Evolutionary conservation across 2,888 invertebrate species (phyloP).

Genomic region (Marasmarcha lunaedactyla): DNA sequence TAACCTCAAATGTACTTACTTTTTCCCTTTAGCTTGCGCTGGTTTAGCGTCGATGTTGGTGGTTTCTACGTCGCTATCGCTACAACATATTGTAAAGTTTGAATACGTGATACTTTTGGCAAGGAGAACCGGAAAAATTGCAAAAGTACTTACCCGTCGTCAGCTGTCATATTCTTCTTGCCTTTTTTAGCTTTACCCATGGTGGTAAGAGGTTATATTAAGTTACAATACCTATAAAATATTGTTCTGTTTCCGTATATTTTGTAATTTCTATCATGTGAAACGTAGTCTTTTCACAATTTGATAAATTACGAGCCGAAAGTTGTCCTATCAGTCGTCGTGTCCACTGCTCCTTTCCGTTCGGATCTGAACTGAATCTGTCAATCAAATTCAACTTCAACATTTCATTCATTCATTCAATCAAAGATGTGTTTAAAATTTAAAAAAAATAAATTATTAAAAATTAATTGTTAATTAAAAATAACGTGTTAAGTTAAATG

Average conservation of each 20-base stretch:
- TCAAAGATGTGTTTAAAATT: too few relatives aligned
- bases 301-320: slow-evolving; percentile 34
- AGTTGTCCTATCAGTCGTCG: slow-evolving; percentile 38
- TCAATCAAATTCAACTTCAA: background rate
- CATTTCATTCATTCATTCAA: background rate
- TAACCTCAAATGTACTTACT: slow-evolving; percentile 35
- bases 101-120: slow-evolving; percentile 15
- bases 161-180: slow-evolving; percentile 80
- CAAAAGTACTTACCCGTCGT: slow-evolving; percentile 75
- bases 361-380: background rate
- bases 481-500: too few relatives aligned
- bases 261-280: slow-evolving; percentile 63
- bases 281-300: slow-evolving; percentile 48
- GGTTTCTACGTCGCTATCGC: slow-evolving; percentile 73
- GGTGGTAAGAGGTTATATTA: slow-evolving; percentile 35
- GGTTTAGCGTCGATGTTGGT: slow-evolving; percentile 54
- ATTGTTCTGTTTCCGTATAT: slow-evolving; percentile 41
- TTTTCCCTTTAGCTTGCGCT: slow-evolving; percentile 44
- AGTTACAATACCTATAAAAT: slow-evolving; percentile 52
- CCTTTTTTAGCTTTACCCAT: slow-evolving; percentile 89
- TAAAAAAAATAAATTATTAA: too few relatives aligned
- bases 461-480: too few relatives aligned
- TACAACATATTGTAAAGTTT: slow-evolving; percentile 37
- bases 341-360: slow-evolving; percentile 40
- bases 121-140: slow-evolving; percentile 24